Evolutionary conservation across 2,797 vertebrate species (phyloP).

Genomic region (Chelidonichthys spinosus): DNA sequence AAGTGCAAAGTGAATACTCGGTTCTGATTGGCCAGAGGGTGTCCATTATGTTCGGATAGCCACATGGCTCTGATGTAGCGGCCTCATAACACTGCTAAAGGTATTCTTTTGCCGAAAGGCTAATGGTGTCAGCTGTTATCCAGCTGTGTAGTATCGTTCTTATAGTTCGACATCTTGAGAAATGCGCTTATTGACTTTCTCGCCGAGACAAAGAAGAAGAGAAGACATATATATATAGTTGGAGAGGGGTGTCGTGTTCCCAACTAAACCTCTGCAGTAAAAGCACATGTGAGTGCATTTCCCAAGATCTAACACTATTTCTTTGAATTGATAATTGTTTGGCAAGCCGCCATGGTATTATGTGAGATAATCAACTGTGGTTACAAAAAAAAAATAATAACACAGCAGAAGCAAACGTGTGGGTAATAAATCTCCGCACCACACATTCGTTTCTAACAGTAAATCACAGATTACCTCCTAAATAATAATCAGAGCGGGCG

Average conservation of each 20-base stretch:
- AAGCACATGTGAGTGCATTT: conserved; percentile 6
- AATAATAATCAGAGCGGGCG: conserved; percentile 18
- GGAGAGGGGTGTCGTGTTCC: neutral
- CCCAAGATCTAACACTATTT: conserved; percentile 11
- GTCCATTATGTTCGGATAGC: conserved; percentile 29
- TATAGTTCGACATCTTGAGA: conserved; percentile 2
- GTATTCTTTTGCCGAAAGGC: neutral
- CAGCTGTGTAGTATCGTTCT: conserved; percentile 4
- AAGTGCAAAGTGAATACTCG: conserved; percentile 19
- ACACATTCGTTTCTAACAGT: conserved; percentile 15
- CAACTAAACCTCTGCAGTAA: neutral
- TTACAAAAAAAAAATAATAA: conserved; percentile 16
- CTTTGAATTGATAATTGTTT: conserved; percentile 4
- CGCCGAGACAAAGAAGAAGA: neutral
- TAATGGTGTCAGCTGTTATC: conserved; percentile 13
- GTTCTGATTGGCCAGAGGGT: conserved; percentile 23
- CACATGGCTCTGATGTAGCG: conserved; percentile 17
- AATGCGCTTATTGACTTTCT: neutral
- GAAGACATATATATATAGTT: neutral
- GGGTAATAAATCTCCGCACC: conserved; percentile 24
- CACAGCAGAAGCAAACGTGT: conserved; percentile 45
- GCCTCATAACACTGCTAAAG: conserved; percentile 16
- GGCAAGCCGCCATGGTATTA: conserved; percentile 8
- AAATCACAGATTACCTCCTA: conserved; percentile 20
- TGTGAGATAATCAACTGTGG: conserved; percentile 13